Conservation (phyloP, 2,888 invertebrate genomes). For the Sylvicola fuscatus region DNA sequence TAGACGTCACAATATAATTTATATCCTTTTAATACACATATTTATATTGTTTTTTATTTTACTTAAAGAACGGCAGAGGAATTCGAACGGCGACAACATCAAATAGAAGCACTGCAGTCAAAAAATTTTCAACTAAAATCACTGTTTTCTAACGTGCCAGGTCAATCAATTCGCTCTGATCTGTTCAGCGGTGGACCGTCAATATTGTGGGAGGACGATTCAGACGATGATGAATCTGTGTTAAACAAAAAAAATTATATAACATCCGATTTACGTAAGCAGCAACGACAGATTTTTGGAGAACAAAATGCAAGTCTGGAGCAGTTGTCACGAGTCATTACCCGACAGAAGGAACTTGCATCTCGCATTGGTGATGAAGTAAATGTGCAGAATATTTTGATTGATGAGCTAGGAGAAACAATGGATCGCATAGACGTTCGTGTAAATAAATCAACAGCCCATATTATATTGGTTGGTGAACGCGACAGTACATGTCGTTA, state of each 20-base stretch:
- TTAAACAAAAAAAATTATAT: conserved; percentile 19
- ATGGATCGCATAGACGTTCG: conserved; percentile 50
- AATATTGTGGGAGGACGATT: conserved; percentile 11
- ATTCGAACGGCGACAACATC: conserved; percentile 35
- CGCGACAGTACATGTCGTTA: conserved; percentile 58
- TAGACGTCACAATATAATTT: too few relatives aligned
- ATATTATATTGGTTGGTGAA: conserved; percentile 38
- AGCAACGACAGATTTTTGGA: conserved; percentile 38
- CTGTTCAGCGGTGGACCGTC: conserved; percentile 8
- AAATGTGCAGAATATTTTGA: conserved; percentile 59
- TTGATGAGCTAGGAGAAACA: conserved; percentile 53
- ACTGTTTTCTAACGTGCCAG: conserved; percentile 16
- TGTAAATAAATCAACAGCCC: conserved; percentile 41
- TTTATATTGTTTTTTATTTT: neutral
- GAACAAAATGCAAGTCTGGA: conserved; percentile 63
- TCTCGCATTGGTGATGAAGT: conserved; percentile 54
- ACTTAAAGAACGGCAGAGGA: conserved; percentile 35
- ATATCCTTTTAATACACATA: too few relatives aligned
- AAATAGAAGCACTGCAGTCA: conserved; percentile 37
- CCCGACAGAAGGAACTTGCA: conserved; percentile 56
- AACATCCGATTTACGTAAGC: conserved; percentile 29
- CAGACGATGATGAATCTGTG: conserved; percentile 24
- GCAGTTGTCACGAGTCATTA: conserved; percentile 47
- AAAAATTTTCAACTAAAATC: conserved; percentile 34
- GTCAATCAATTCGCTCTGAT: conserved; percentile 4